These are phyloP conservation scores for Himalopsyche tibetana DNA, from an alignment of 2,888 invertebrate species.

Conservation along the genomic window DNA sequence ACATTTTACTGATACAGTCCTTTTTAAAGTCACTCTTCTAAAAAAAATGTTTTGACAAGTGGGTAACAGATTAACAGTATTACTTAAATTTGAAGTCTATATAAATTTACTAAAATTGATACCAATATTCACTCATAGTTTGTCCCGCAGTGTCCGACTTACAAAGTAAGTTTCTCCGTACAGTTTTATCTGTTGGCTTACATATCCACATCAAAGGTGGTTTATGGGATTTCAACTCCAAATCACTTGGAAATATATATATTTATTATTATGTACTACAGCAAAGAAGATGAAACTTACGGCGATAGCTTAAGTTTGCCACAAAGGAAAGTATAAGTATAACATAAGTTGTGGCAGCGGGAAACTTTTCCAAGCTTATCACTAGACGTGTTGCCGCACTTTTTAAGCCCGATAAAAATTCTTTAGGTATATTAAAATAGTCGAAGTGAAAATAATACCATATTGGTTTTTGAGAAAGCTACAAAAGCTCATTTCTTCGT, in stretches of 20 bases:
- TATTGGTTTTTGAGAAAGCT: neutral
- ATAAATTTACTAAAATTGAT: too few relatives aligned
- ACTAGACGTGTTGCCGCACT: slow-evolving; percentile 15
- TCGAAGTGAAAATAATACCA: neutral
- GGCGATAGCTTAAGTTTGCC: neutral
- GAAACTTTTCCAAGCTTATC: neutral
- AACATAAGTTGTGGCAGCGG: neutral
- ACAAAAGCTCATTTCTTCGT: neutral
- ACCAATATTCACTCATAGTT: too few relatives aligned
- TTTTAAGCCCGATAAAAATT: slow-evolving; percentile 6
- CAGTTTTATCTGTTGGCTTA: neutral
- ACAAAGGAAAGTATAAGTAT: neutral
- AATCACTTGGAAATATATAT: slow-evolving; percentile 31
- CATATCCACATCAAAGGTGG: slow-evolving; percentile 8
- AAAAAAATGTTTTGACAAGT: too few relatives aligned
- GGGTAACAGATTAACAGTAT: too few relatives aligned
- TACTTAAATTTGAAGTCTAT: too few relatives aligned
- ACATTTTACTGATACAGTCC: too few relatives aligned
- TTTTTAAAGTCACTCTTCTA: too few relatives aligned
- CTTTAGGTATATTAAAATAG: neutral
- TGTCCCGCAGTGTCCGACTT: neutral
- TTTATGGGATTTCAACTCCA: slow-evolving; percentile 1
- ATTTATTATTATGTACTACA: neutral
- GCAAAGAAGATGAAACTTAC: neutral
- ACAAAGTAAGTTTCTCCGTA: neutral